Percentiles rank a stretch among this genome's conserved stretches.
Conservation (phyloP, 2,797 vertebrate species). For the Tachyglossus aculeatus region DNA sequence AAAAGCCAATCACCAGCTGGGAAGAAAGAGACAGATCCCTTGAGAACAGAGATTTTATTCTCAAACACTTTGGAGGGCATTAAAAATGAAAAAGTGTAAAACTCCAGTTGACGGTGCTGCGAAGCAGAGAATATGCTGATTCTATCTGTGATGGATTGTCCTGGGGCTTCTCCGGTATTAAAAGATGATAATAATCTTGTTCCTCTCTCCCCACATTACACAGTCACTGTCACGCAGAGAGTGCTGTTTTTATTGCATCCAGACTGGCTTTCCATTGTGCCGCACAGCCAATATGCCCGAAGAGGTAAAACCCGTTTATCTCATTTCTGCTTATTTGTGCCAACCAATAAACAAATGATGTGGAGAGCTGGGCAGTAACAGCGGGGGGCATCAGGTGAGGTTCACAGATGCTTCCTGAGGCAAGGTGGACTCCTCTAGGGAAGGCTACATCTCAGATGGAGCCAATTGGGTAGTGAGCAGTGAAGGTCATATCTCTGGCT, state of each 20-base stretch:
- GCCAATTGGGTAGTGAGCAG: too few relatives aligned
- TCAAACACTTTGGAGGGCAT: not conserved
- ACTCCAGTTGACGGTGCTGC: not conserved
- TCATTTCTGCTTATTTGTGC: too few relatives aligned
- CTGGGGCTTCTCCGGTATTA: not conserved
- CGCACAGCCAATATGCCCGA: not conserved
- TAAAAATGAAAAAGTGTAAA: not conserved
- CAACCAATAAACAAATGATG: too few relatives aligned
- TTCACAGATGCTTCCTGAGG: too few relatives aligned
- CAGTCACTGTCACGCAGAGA: not conserved
- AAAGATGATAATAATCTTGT: not conserved
- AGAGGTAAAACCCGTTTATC: not conserved
- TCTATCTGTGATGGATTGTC: not conserved
- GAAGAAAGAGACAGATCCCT: not conserved
- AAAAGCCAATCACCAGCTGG: not conserved
- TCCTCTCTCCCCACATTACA: not conserved
- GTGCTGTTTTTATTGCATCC: not conserved
- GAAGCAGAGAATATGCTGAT: not conserved
- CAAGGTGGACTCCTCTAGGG: too few relatives aligned
- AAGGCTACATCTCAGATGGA: too few relatives aligned
- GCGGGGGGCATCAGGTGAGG: too few relatives aligned
- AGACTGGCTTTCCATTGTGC: not conserved
- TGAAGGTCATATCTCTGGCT: too few relatives aligned
- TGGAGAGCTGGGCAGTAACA: too few relatives aligned
- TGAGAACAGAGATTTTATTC: not conserved